phyloP scores from a whole-genome alignment of 2,797 vertebrate species.

The Delichon dasypus region DNA sequence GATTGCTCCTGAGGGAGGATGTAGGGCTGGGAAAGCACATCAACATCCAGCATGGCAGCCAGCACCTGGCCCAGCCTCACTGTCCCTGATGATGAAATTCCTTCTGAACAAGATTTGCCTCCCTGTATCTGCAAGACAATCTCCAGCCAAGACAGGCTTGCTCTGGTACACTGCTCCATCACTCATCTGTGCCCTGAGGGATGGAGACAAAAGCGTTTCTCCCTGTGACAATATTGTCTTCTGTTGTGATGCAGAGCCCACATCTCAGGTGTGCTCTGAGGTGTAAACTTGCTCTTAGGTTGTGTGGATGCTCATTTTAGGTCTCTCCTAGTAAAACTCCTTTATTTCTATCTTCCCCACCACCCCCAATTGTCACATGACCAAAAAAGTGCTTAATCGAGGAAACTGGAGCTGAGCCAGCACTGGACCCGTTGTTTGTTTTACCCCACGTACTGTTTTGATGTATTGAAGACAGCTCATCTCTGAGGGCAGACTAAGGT shows the following conservation, averaged over 20 bases:
- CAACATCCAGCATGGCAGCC: neutral
- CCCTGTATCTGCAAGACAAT: neutral
- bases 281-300: neutral
- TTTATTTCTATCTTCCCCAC: neutral
- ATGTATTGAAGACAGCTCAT: neutral
- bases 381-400: neutral
- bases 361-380: neutral
- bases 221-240: neutral
- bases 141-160: neutral
- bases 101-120: neutral
- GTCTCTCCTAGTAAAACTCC: neutral
- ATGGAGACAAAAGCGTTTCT: neutral
- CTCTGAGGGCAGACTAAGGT: neutral
- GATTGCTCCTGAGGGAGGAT: neutral
- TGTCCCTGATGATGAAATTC: neutral
- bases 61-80: neutral
- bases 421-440: rapidly evolving
- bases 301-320: neutral
- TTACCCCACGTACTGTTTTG: neutral
- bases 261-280: neutral
- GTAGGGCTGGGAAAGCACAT: neutral
- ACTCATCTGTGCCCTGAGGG: neutral
- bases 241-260: neutral
- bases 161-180: neutral
- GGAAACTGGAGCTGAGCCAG: neutral